phyloP scores from a whole-genome alignment of 2,113 vertebrate genomes.

The Rhynchomys soricoides region DNA sequence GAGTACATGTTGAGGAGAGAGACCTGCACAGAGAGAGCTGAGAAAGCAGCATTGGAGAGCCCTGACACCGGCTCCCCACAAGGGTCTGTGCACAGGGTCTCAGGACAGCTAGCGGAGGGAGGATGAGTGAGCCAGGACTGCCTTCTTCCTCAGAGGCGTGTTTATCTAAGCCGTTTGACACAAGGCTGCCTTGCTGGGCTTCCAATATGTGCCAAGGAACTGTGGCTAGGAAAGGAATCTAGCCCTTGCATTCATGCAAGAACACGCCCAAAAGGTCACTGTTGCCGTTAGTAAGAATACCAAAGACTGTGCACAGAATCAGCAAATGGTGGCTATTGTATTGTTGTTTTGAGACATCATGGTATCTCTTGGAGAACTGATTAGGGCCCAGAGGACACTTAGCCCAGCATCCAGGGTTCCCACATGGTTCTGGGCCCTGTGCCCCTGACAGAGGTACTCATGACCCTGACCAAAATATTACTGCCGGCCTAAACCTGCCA shows the following conservation, averaged over 20 bases:
- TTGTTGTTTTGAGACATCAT: not conserved
- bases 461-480: not conserved
- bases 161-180: not conserved
- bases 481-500: not conserved
- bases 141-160: too few relatives aligned
- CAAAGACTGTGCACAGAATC: not conserved
- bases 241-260: not conserved
- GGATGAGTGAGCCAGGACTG: not conserved
- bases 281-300: not conserved
- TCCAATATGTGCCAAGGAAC: not conserved
- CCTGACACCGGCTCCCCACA: not conserved
- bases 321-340: not conserved
- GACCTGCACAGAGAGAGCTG: not conserved
- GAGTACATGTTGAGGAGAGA: not conserved
- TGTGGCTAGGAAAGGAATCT: not conserved
- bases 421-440: fast-evolving
- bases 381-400: fast-evolving
- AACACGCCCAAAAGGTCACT: not conserved
- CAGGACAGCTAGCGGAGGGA: not conserved
- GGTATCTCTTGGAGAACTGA: not conserved
- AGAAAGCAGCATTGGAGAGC: not conserved
- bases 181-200: not conserved
- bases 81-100: not conserved
- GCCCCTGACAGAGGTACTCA: not conserved
- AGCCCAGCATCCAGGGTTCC: not conserved